Conservation (phyloP, 2,113 vertebrate genomes). For the Myiagra hebetior region DNA sequence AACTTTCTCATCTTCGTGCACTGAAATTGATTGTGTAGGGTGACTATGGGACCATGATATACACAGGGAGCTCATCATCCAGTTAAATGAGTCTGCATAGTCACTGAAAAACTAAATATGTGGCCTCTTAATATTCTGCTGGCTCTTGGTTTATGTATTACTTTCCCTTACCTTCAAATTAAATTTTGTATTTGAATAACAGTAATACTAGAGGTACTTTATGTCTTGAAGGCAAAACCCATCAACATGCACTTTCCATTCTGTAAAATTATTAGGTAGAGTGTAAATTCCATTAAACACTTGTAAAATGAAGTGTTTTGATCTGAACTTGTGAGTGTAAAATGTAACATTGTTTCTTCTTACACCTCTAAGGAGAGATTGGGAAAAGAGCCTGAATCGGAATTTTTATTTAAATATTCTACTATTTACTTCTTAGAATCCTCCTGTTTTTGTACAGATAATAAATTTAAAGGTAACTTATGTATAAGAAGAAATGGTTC, state of each 20-base stretch:
- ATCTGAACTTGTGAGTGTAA: neutral
- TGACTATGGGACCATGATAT: neutral
- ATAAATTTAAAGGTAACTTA: neutral
- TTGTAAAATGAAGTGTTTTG: neutral
- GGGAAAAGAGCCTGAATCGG: neutral
- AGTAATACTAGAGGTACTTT: neutral
- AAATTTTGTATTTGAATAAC: neutral
- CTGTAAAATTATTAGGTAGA: neutral
- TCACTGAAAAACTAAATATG: neutral
- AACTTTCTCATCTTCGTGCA: neutral
- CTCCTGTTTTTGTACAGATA: neutral
- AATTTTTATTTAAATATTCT: neutral
- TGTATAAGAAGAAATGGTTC: neutral
- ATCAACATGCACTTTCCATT: neutral
- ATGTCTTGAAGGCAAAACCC: neutral
- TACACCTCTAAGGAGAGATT: neutral
- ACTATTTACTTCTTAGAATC: neutral
- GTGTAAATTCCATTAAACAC: neutral
- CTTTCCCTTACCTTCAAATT: neutral
- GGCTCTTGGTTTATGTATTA: neutral
- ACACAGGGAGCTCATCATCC: neutral
- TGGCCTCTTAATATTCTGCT: neutral
- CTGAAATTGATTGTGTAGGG: neutral
- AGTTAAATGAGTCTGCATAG: neutral
- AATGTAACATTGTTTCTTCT: neutral